Evolutionary conservation across 2,888 invertebrate genomes (phyloP).

Genomic region (Euplexia lucipara): DNA sequence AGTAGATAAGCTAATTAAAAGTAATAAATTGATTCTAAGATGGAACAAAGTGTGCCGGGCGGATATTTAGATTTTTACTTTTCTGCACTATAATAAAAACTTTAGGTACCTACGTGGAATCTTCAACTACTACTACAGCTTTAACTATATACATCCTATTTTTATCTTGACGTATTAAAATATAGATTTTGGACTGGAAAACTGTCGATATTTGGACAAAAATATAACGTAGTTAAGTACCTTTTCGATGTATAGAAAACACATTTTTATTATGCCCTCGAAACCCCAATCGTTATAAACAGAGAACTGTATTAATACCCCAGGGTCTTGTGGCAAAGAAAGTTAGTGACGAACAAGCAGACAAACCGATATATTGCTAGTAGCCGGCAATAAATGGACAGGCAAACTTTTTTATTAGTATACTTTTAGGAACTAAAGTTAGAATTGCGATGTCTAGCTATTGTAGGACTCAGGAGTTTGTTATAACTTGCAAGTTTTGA

Average conservation of each 20-base stretch:
- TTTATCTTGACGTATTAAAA: too few relatives aligned
- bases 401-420: conserved; percentile 75
- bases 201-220: too few relatives aligned
- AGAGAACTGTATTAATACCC: conserved; percentile 47
- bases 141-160: too few relatives aligned
- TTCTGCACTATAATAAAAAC: too few relatives aligned
- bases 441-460: conserved; percentile 56
- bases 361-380: conserved; percentile 70
- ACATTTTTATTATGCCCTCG: conserved; percentile 18
- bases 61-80: too few relatives aligned
- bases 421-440: conserved; percentile 66
- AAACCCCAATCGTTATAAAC: conserved; percentile 25
- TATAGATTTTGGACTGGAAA: too few relatives aligned
- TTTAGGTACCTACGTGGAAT: too few relatives aligned
- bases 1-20: too few relatives aligned
- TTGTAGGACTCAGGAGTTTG: conserved; percentile 54
- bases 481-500: conserved; percentile 29
- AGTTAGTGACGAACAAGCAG: conserved; percentile 54
- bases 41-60: too few relatives aligned
- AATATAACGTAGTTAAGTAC: too few relatives aligned
- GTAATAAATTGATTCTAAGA: too few relatives aligned
- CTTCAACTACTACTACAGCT: too few relatives aligned
- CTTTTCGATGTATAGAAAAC: neutral
- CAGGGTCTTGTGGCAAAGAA: conserved; percentile 49
- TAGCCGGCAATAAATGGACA: conserved; percentile 68